Base-by-base conservation (phyloP, 2,113 vertebrate genomes). In the Colinus virginianus region DNA sequence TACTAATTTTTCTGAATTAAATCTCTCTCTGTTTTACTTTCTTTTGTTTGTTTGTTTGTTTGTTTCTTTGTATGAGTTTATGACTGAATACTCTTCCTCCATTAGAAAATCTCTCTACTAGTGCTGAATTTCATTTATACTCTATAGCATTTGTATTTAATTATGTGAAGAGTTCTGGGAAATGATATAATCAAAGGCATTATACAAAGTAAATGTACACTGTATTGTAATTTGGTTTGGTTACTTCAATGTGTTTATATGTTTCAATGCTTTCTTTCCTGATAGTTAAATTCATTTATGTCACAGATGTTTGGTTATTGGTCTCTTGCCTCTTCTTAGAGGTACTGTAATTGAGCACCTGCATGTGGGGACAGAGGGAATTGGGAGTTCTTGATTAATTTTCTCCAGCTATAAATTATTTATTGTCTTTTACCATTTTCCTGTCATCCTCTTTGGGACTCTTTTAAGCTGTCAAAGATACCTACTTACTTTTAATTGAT, bases 401-500 rank as follows among this genome's bases (percentile, higher is more conserved):
- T 96, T 96, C 89, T 94, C 59, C 38, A 93, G 69, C 62, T 96
- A 95, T 96, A 97, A 97, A 97, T 97, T 97, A 98, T 97, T 96
- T 97, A 97, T 96, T 96, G 87, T 90, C 93, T 95, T 93, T 66
- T 94, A 95, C 94, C 56, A 90, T 68, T 97, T 90, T 90, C 92
- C 77, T 94, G 90, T 96, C 94, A 90, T 94, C 84, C 96, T 96
- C 96, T 94, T 42, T 95, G 96, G 90, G 97, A 97, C 92, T 87
- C 87, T 95, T 96, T 95, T 95, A 97, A 96, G 94, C 94, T 97
- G 97, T 94, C 96, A 96, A 86, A 96, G 88, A 97, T 97, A 96
- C 90, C 96, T 97, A 97, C 97, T 98, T 98, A 96, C 94, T 97
- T 96, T 92, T 97, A 97, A 97, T 97, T 98, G 97, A 98, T 97